Evolutionary conservation across 1,140 invertebrate species (phyloP), one percentile per base, ranked within the genome.

Genomic region (Himalopsyche phryganea): DNA sequence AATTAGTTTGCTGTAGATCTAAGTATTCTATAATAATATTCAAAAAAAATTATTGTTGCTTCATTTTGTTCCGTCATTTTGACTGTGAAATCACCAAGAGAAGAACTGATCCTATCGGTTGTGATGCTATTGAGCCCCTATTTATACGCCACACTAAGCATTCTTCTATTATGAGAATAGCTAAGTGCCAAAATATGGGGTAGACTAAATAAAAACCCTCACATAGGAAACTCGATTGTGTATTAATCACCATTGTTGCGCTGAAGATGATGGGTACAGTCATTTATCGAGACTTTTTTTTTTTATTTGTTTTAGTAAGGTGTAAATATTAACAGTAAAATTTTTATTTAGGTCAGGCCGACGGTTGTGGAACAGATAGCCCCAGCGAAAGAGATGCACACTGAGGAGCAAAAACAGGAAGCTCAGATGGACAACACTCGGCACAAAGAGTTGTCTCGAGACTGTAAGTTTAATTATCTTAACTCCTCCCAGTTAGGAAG

Each of bases 401-500:
- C 91, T 70, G 92, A 94, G 68, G 87, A 92, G 70, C 90, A 94
- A 50, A 94, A 96, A 68, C 73, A 98, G 0, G 91, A 96, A 67
- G 91, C 93, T 50, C 94, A 98, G 74, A 96, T 97, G 90, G 93
- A 97, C 71, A 92, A 89, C 71, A 91, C 93, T 72, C 92, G 95
- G 71, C 91, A 94, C 68, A 91, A 95, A 32, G 90, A 94, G 72
- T 78, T 93, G 60, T 77, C 95, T 9, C 79, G 92, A 68, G 88
- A 94, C 82, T 88, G 89, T 92, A 70, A 80, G 71, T 74, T 15
- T n/a, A n/a, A n/a, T n/a, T n/a, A n/a, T n/a, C n/a, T n/a, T n/a
- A n/a, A n/a, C n/a, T n/a, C n/a, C n/a, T n/a, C n/a, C n/a, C n/a
- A n/a, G n/a, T n/a, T n/a, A n/a, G n/a, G 41, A 49, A 13, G 47